Base-by-base conservation (phyloP, 2,797 vertebrate genomes). In the Amphiprion clarkii region DNA sequence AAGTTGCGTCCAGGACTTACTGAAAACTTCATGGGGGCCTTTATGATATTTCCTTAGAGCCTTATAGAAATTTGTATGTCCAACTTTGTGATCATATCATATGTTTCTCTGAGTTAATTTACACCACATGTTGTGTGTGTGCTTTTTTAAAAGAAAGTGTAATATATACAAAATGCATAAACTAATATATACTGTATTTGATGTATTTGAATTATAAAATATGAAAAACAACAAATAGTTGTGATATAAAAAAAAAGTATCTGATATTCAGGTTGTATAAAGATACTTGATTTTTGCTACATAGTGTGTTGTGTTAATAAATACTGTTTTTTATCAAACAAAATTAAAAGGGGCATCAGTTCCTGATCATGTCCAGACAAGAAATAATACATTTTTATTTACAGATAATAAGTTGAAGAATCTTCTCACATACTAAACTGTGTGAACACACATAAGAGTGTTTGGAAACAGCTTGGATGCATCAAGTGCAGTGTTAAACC, bases 21-120 rank as follows among this genome's bases (percentile, higher is more conserved):
- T 0, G 82, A 90, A 11, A 93, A 92, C 83, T 87, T 90, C 60
- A 85, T 95, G 79, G 94, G 94, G 0, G 92, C 92, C 17, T 94
- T 94, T 27, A 92, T 92, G 93, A 65, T 95, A 46, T 87, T 2
- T 53, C 31, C 83, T 8, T 85, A 82, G 67, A 48, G 29, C 17
- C 19, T 33, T n/a, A 13, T 6, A 5, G 2, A 44, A 61, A 59
- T 2, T 0, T 10, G 3, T 64, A 16, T 60, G 21, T 36, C 12
- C 31, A 29, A 6, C 19, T 27, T 36, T 46, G 5, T 48, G 40
- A 64, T 19, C 48, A 58, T 39, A 67, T 44, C 76, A 13, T 73
- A 8, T 59, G 23, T 51, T 36, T 76, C 16, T 70, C 6, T 66
- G 21, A 70, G 27, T 68, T 69, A 25, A 66, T 75, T 49, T 42